These are phyloP conservation scores for Automeris io DNA, from an alignment of 2,888 invertebrate genomes.

Conservation along the genomic window DNA sequence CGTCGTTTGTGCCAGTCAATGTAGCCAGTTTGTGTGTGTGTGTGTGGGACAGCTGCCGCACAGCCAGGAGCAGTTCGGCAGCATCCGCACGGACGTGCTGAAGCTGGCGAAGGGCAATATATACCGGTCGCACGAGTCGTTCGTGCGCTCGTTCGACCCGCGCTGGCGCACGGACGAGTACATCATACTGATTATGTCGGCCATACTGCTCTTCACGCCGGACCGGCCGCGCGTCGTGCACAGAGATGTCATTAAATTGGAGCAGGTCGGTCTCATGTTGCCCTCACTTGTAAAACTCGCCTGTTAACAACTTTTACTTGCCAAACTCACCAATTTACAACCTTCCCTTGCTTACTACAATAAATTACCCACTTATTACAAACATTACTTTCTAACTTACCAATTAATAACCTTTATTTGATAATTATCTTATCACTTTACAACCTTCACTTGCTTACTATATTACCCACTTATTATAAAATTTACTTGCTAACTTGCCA, in stretches of 20 bases:
- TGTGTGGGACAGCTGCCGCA: slow-evolving; percentile 81
- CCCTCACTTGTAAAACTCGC: background rate
- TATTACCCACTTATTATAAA: background rate
- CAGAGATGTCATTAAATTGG: slow-evolving; percentile 88
- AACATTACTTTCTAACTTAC: too few species aligned
- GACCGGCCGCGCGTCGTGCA: slow-evolving; percentile 88
- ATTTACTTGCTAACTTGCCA: too few species aligned
- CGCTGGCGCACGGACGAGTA: slow-evolving; percentile 92
- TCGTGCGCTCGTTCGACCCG: slow-evolving; percentile 90
- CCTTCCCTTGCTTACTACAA: too few species aligned
- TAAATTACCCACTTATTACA: too few species aligned
- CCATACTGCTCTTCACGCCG: slow-evolving; percentile 93
- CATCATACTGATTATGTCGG: slow-evolving; percentile 92
- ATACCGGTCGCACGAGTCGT: slow-evolving; percentile 89
- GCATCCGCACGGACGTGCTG: slow-evolving; percentile 91
- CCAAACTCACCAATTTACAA: too few species aligned
- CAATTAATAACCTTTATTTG: too few species aligned
- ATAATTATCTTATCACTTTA: too few species aligned
- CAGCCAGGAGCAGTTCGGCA: slow-evolving; percentile 83
- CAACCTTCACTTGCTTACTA: background rate
- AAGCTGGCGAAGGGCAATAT: slow-evolving; percentile 94
- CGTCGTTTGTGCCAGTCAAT: background rate
- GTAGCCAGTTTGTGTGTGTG: background rate
- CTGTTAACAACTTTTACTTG: too few species aligned
- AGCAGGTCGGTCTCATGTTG: slow-evolving; percentile 81